phyloP scores from a whole-genome alignment of 1,140 invertebrate genomes.

The Ephestia elutella region DNA sequence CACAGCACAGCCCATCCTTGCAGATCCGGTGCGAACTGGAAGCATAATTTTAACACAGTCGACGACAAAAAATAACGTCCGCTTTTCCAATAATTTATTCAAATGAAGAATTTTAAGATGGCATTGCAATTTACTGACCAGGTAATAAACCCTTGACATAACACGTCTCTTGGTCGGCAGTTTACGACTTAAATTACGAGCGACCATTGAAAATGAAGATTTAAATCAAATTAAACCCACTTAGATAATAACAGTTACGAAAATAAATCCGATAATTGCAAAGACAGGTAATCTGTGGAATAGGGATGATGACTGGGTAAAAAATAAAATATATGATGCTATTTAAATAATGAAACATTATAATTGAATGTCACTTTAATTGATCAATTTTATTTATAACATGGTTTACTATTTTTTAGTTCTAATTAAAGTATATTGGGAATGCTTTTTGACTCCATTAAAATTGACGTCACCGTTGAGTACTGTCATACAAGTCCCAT shows the following conservation, averaged over 20 bases:
- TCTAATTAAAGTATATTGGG: too few species aligned
- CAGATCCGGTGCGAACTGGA: conserved; percentile 49
- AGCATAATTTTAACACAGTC: conserved; percentile 24
- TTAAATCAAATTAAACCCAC: not conserved
- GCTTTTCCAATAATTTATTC: conserved; percentile 13
- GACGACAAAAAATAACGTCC: not conserved
- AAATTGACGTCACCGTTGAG: too few species aligned
- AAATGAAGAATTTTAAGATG: conserved; percentile 17
- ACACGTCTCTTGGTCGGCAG: conserved; percentile 19
- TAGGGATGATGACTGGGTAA: too few species aligned
- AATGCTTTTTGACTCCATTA: too few species aligned
- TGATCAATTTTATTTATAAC: too few species aligned
- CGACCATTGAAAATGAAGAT: not conserved
- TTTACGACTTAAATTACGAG: conserved; percentile 15
- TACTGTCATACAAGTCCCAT: too few species aligned
- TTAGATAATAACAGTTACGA: not conserved
- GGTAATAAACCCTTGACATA: conserved; percentile 26
- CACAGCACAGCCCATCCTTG: conserved; percentile 59
- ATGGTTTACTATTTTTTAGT: too few species aligned
- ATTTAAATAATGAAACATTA: too few species aligned
- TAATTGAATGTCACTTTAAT: too few species aligned
- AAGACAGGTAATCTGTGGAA: conserved; percentile 21
- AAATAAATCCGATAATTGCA: conserved; percentile 4
- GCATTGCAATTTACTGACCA: conserved; percentile 11
- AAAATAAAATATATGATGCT: too few species aligned